Conservation (phyloP, 2,113 vertebrate genomes). For the Syrrhaptes paradoxus region DNA sequence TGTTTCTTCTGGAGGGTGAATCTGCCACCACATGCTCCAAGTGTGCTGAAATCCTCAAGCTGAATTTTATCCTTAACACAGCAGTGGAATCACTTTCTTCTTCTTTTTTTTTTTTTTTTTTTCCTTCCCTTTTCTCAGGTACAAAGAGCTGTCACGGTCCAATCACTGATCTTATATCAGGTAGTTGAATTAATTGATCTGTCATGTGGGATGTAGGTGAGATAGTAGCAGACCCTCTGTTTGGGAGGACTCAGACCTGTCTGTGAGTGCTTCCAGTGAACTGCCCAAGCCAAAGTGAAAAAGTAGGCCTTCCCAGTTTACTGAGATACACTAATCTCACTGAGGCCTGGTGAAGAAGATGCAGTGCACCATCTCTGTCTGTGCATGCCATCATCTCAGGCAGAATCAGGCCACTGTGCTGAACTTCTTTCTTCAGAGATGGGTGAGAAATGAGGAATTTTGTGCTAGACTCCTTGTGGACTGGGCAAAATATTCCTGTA, state of each 20-base stretch:
- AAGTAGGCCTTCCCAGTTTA: background rate
- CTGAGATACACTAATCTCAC: background rate
- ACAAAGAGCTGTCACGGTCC: background rate
- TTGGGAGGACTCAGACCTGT: background rate
- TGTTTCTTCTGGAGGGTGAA: background rate
- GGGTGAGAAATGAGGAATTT: background rate
- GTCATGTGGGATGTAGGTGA: background rate
- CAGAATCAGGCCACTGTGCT: background rate
- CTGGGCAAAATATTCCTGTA: background rate
- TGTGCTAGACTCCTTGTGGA: background rate
- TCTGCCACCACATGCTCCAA: background rate
- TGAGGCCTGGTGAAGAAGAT: background rate
- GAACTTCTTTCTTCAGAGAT: background rate
- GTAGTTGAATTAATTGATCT: background rate
- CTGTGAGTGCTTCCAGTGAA: background rate
- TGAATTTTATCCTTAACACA: background rate
- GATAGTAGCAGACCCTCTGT: background rate
- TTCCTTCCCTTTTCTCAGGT: background rate
- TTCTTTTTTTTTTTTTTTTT: fast-evolving
- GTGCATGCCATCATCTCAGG: background rate
- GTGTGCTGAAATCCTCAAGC: background rate
- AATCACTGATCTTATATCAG: background rate
- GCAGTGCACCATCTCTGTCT: background rate
- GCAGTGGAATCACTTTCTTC: background rate
- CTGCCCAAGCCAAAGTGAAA: background rate